These are phyloP conservation scores for Rhagologus leucostigma DNA, from an alignment of 2,113 vertebrate genomes.

Conservation along the genomic window DNA sequence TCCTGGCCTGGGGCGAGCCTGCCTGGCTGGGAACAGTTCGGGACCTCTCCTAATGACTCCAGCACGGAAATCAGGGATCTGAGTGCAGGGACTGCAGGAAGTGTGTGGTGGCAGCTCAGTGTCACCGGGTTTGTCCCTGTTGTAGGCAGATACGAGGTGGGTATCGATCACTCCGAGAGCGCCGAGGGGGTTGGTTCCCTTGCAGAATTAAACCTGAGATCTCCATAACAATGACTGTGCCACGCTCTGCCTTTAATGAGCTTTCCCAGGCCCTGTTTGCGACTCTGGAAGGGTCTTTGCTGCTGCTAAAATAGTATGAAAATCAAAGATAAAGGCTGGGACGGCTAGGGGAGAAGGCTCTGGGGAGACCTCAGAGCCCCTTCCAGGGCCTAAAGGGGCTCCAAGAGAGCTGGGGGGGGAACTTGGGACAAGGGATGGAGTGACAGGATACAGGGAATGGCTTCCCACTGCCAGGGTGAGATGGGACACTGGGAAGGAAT, in stretches of 20 bases:
- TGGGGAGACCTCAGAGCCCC: not conserved
- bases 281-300: not conserved
- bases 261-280: not conserved
- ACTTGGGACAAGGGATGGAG: not conserved
- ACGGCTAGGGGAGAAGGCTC: not conserved
- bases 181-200: not conserved
- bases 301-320: not conserved
- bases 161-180: slow-evolving; percentile 3
- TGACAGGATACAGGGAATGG: not conserved
- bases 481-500: no score
- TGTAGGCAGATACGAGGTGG: not conserved
- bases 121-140: not conserved
- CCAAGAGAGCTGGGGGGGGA: not conserved
- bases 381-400: not conserved
- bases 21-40: not conserved
- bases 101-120: fast-evolving
- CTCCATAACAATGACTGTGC: not conserved
- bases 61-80: not conserved
- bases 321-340: not conserved
- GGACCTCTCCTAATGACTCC: not conserved
- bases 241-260: slow-evolving; percentile 20
- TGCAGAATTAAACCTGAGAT: slow-evolving; percentile 2
- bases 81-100: not conserved
- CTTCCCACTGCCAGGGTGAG: not conserved
- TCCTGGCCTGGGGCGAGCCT: not conserved